A percentile compares a stretch with the other conserved stretches of the same genome.
These are phyloP conservation scores for Phoenicopterus ruber DNA, from an alignment of 2,113 vertebrate genomes.

Conservation along the genomic window DNA sequence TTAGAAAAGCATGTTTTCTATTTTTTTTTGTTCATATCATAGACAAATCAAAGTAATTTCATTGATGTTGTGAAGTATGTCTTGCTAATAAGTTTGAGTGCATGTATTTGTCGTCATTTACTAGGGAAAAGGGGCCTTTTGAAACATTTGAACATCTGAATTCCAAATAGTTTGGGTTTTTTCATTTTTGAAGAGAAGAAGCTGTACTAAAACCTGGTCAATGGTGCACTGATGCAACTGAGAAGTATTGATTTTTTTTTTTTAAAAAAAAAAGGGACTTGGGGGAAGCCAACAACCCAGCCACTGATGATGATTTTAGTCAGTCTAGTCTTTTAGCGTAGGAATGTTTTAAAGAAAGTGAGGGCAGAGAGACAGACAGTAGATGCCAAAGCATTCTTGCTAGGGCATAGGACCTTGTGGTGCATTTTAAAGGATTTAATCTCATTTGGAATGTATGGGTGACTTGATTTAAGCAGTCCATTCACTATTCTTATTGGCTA, in stretches of 20 bases:
- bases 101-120: not conserved
- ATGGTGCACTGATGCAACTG: not conserved
- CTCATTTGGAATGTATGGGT: not conserved
- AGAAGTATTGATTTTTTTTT: not conserved
- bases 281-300: not conserved
- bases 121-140: not conserved
- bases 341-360: not conserved
- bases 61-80: not conserved
- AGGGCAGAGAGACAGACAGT: not conserved
- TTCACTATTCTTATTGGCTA: fast-evolving
- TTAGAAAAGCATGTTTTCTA: not conserved
- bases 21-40: not conserved
- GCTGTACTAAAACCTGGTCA: not conserved
- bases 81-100: not conserved
- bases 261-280: not conserved
- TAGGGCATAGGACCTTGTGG: not conserved
- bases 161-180: not conserved
- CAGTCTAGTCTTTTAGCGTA: not conserved
- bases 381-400: not conserved
- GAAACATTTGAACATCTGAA: not conserved
- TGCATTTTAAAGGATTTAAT: not conserved
- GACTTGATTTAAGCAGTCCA: not conserved
- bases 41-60: not conserved
- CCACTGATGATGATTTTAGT: not conserved
- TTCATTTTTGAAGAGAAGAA: not conserved